Evolutionary conservation across 1,140 invertebrate species (phyloP), one percentile per base, ranked within the genome.

Genomic region (Trichonephila inaurata): DNA sequence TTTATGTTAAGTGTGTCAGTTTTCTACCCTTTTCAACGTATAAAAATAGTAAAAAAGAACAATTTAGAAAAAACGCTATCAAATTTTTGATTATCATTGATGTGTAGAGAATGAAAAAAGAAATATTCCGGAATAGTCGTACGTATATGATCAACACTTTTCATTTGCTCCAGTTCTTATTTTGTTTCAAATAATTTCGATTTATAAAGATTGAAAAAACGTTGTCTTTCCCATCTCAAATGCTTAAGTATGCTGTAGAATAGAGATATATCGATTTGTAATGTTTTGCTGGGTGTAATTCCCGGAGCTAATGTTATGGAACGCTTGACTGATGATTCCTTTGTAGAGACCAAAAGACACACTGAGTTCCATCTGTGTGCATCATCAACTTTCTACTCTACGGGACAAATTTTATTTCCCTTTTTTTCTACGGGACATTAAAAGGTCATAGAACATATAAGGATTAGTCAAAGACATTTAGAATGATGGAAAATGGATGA

Each of bases 381-480:
- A n/a, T 87, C 85, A 87, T 87, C 85, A 87, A 87, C 60, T 87
- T 87, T 33, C 14, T 28, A 58, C 82, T 87, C 60, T 87, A 61
- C n/a, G 85, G 60, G 18, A 87, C 61, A 77, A 40, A 77, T 40
- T 77, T 77, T 40, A 77, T 33, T 24, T 40, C 10, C 14, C 4
- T 77, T 77, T 77, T 77, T 77, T 77, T 51, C 33, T 77, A 40
- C 72, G 72, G 72, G 72, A 77, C 72, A 87, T 64, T 87, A 87
- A 87, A 87, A 62, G 85, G 61, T 87, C 60, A 64, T 64, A 33
- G 58, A 33, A 87, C 85, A 87, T 40, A 87, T 16, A 87, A 24
- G 60, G 28, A 87, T 87, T 87, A 61, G 58, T 62, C 16, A 7
- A 8, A 19, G 18, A 87, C 60, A 87, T 21, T 33, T 18, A 21